A percentile compares a stretch with the other conserved stretches of the same genome.
These are phyloP conservation scores for Leptestheria dahalacensis DNA, from an alignment of 1,140 invertebrate species.

Conservation along the genomic window DNA sequence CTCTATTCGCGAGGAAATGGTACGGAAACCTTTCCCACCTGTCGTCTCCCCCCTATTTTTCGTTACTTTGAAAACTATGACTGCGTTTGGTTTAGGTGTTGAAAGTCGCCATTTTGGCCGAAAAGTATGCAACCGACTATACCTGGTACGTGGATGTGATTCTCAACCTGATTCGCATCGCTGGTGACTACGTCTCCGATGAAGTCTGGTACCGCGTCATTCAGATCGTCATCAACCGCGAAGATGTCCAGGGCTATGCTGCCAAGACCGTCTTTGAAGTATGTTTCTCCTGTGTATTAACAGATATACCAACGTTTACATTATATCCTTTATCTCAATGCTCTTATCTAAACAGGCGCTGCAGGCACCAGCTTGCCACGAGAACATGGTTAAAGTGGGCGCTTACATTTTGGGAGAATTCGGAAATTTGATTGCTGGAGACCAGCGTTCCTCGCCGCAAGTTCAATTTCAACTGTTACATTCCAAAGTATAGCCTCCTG, in stretches of 20 bases:
- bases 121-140: slow-evolving; percentile 99
- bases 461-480: slow-evolving; percentile 94
- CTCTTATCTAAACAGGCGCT: slow-evolving; percentile 45
- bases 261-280: slow-evolving; percentile 98
- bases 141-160: slow-evolving; percentile 99
- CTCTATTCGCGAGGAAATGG: slow-evolving; percentile 99
- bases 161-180: slow-evolving; percentile 95
- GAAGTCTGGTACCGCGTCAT: slow-evolving; percentile 99
- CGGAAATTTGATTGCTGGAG: slow-evolving; percentile 97
- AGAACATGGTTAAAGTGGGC: slow-evolving; percentile 99
- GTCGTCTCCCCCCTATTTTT: too few relatives aligned
- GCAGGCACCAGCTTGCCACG: slow-evolving; percentile 96
- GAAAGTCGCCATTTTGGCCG: slow-evolving; percentile 97
- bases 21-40: slow-evolving; percentile 25
- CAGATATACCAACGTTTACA: slow-evolving; percentile 1
- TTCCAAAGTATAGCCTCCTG: slow-evolving; percentile 54
- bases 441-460: slow-evolving; percentile 85
- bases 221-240: slow-evolving; percentile 98
- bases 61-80: background rate
- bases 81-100: slow-evolving; percentile 41
- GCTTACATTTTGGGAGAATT: slow-evolving; percentile 99
- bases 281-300: slow-evolving; percentile 11
- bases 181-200: slow-evolving; percentile 95
- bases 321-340: slow-evolving; percentile 9
- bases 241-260: slow-evolving; percentile 98